A percentile compares a stretch with the other conserved stretches of the same genome.
phyloP scores from a whole-genome alignment of 2,888 invertebrate species.

The Thera britannica region DNA sequence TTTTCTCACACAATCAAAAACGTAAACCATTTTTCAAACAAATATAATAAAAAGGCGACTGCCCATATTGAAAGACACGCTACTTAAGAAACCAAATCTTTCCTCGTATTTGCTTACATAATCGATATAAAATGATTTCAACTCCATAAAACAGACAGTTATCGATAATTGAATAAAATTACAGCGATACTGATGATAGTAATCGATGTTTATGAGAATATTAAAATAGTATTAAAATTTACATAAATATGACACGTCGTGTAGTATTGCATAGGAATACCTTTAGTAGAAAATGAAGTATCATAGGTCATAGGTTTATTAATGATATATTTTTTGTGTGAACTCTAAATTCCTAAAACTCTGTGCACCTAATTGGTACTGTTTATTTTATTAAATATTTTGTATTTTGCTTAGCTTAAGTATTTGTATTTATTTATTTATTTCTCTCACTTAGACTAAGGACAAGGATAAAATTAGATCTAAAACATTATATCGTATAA shows the following conservation, averaged over 20 bases:
- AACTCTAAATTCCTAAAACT: too few species aligned
- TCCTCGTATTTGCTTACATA: background rate
- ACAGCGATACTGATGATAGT: conserved; percentile 30
- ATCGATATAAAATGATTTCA: conserved; percentile 19
- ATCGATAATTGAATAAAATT: conserved; percentile 34
- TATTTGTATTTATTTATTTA: too few species aligned
- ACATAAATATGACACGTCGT: conserved; percentile 43
- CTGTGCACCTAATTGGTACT: too few species aligned
- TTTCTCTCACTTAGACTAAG: too few species aligned
- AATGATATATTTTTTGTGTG: too few species aligned
- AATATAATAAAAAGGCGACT: too few species aligned
- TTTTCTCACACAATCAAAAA: background rate
- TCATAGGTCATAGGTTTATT: too few species aligned
- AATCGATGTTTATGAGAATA: conserved; percentile 28
- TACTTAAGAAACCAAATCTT: conserved; percentile 1
- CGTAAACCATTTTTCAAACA: too few species aligned
- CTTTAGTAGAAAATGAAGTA: background rate
- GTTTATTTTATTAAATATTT: too few species aligned
- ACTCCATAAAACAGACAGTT: conserved; percentile 33
- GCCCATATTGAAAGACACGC: background rate
- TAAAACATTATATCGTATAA: too few species aligned
- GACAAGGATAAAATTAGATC: too few species aligned
- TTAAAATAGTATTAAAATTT: conserved; percentile 37
- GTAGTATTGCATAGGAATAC: conserved; percentile 37
- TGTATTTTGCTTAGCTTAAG: too few species aligned